A percentile compares a stretch with the other conserved stretches of the same genome.
These are phyloP conservation scores for Eupithecia inturbata DNA, from an alignment of 2,888 invertebrate genomes.

Conservation along the genomic window DNA sequence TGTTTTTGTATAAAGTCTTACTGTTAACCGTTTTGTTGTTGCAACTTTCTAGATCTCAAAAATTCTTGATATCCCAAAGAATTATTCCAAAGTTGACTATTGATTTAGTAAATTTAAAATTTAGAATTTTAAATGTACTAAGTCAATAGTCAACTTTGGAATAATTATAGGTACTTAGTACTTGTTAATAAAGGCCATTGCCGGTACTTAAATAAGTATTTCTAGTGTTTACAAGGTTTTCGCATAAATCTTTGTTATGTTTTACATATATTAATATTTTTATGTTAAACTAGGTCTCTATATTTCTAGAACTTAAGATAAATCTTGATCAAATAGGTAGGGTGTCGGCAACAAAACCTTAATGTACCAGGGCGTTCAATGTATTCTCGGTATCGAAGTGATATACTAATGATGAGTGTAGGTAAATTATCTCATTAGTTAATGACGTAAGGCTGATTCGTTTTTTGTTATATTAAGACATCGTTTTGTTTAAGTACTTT, in stretches of 20 bases:
- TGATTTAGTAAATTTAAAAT: conserved; percentile 55
- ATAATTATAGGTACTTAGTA: conserved; percentile 23
- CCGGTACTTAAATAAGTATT: conserved; percentile 2
- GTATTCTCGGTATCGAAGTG: too few species aligned
- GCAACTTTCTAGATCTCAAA: conserved; percentile 62
- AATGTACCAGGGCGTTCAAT: too few species aligned
- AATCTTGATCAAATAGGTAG: conserved; percentile 41
- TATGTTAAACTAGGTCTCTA: conserved; percentile 31
- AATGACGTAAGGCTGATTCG: too few species aligned
- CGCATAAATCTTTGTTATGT: background rate
- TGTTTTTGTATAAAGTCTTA: too few species aligned
- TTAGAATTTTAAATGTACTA: conserved; percentile 23
- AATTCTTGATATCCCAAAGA: conserved; percentile 67
- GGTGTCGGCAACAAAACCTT: too few species aligned
- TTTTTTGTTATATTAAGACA: too few species aligned
- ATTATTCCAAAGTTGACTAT: conserved; percentile 63
- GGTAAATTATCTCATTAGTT: too few species aligned
- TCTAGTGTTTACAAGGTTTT: background rate
- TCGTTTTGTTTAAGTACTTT: too few species aligned
- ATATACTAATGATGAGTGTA: too few species aligned
- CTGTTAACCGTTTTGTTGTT: conserved; percentile 44
- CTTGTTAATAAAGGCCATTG: too few species aligned
- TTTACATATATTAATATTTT: background rate
- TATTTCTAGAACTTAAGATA: conserved; percentile 15
- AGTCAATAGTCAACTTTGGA: conserved; percentile 5